Base-by-base conservation (phyloP, 2,113 vertebrate species). In the Euleptes europaea region DNA sequence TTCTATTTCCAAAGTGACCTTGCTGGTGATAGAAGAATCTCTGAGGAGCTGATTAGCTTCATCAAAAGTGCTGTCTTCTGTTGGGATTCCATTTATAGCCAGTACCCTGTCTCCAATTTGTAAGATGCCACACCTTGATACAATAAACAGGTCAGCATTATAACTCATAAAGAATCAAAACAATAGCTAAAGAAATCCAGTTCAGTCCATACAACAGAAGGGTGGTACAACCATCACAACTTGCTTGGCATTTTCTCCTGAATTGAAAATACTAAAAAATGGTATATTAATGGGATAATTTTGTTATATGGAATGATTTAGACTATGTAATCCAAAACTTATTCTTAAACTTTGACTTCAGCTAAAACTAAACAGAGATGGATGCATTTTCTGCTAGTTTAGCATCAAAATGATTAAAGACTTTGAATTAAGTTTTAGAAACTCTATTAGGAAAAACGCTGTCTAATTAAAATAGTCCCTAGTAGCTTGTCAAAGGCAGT, bases 61-160 rank as follows among this genome's bases (percentile, higher is more conserved):
- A 90, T 99, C 98, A 78, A 99, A 97, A 1, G 98, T 98, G 92
- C 98, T 99, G 93, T 99, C 99, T 94, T 99, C 99, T 0, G 98
- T 99, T 1, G 97, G 98, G 89, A 99, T 94, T 26, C 98, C 98
- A 47, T 99, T 99, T 94, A 99, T 98, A 84, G 98, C 96, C 94
- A 99, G 95, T 85, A 99, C 97, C 94, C 99, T 97, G 95, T 99
- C 99, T 69, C 99, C 99, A n/a, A 99, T 98, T 95, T 99, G 99
- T 85, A 99, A 96, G 81, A 98, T 97, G 1, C 99, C 99, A 84
- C 98, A 99, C 94, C 98, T 99, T 86, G 75, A 89, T 84, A 94
- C 84, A 94, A 87, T 0, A 28, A 31, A 93, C 35, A 92, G 21
- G 85, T 78, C 72, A 89, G 82, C 84, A 33, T 86, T 75, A 47